phyloP scores from a whole-genome alignment of 2,888 invertebrate genomes.

The Agonum fuliginosum region DNA sequence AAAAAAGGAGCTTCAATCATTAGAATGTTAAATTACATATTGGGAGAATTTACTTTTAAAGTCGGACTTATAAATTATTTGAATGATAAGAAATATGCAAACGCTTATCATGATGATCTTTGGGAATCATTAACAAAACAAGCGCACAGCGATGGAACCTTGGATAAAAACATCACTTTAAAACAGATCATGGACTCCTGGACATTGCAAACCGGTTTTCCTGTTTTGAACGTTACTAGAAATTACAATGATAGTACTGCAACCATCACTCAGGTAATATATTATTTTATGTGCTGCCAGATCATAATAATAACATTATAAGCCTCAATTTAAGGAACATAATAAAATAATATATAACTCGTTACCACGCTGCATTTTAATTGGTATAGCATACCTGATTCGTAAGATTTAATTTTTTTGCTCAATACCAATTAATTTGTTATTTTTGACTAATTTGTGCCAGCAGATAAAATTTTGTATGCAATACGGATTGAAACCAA shows the following conservation, averaged over 20 bases:
- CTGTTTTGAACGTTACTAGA: slow-evolving; percentile 76
- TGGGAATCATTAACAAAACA: slow-evolving; percentile 79
- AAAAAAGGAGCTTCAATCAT: slow-evolving; percentile 83
- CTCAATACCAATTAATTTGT: too few relatives aligned
- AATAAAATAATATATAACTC: too few relatives aligned
- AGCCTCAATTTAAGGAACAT: too few relatives aligned
- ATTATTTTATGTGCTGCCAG: too few relatives aligned
- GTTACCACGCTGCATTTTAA: too few relatives aligned
- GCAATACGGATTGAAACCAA: too few relatives aligned
- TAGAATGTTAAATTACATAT: slow-evolving; percentile 82
- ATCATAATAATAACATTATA: too few relatives aligned
- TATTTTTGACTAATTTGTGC: too few relatives aligned
- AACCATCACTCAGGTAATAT: slow-evolving; percentile 70
- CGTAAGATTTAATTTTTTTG: too few relatives aligned
- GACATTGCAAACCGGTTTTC: slow-evolving; percentile 82
- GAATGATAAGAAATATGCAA: slow-evolving; percentile 74
- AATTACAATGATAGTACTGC: slow-evolving; percentile 70
- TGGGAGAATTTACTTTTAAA: slow-evolving; percentile 78
- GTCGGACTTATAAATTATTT: slow-evolving; percentile 75
- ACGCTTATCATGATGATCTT: slow-evolving; percentile 81
- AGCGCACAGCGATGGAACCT: slow-evolving; percentile 71
- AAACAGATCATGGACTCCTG: slow-evolving; percentile 81
- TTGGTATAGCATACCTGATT: too few relatives aligned
- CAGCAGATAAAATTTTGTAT: too few relatives aligned
- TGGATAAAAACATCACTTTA: slow-evolving; percentile 72